phyloP scores from a whole-genome alignment of 2,113 vertebrate genomes.

The Trematomus loennbergii region DNA sequence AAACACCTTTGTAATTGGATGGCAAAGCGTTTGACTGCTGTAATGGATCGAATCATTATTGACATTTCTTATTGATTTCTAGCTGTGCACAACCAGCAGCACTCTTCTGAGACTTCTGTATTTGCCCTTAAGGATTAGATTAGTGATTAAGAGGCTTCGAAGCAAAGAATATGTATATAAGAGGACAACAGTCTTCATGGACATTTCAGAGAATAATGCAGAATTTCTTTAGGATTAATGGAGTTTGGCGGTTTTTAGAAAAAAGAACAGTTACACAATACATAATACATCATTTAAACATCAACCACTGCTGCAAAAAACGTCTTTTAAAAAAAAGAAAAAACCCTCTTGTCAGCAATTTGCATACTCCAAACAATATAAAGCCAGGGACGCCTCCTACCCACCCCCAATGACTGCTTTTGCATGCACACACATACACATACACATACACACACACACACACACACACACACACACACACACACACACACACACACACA shows the following conservation, averaged over 20 bases:
- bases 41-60: constrained; percentile 70
- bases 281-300: constrained; percentile 36
- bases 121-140: constrained; percentile 43
- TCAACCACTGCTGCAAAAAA: neutral
- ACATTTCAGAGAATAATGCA: constrained; percentile 21
- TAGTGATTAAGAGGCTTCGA: constrained; percentile 47
- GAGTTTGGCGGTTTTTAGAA: constrained; percentile 20
- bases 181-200: constrained; percentile 41
- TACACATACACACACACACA: constrained; percentile 14
- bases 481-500: constrained; percentile 12
- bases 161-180: constrained; percentile 9
- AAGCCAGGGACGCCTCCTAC: constrained; percentile 27
- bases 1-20: constrained; percentile 74
- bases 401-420: constrained; percentile 4
- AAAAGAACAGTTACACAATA: constrained; percentile 18
- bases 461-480: constrained; percentile 13
- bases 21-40: constrained; percentile 67
- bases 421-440: neutral
- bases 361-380: constrained; percentile 45
- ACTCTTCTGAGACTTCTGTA: constrained; percentile 31
- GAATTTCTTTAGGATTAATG: constrained; percentile 28
- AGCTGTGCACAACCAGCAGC: constrained; percentile 37
- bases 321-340: constrained; percentile 39
- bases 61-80: constrained; percentile 74
- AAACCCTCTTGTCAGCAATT: constrained; percentile 65